phyloP scores from a whole-genome alignment of 2,888 invertebrate species.

The Melieria crassipennis region DNA sequence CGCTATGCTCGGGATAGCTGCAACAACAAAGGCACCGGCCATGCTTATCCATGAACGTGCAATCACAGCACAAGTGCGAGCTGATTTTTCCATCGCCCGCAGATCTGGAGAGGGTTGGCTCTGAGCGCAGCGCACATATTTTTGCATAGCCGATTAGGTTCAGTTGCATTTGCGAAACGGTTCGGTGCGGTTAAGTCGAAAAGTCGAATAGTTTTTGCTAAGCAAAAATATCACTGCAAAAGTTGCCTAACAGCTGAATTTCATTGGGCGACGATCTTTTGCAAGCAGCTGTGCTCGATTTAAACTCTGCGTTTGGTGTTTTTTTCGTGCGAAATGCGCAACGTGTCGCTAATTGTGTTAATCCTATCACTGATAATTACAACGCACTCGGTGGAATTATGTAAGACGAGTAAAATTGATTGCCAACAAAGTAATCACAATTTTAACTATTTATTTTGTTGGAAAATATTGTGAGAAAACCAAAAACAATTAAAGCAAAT shows the following conservation, averaged over 20 bases:
- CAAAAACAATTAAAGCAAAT: no score
- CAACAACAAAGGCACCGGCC: constrained; percentile 17
- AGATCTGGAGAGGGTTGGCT: constrained; percentile 5
- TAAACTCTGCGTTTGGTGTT: no score
- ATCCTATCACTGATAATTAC: constrained; percentile 8
- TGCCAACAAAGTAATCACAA: no score
- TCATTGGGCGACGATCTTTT: no score
- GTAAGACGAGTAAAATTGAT: constrained; percentile 29
- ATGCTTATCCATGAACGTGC: constrained; percentile 1
- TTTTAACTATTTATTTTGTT: no score
- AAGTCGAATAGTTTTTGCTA: background rate
- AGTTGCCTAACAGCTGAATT: no score
- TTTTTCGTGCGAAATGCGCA: no score
- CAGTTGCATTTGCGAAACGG: constrained; percentile 33
- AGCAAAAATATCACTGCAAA: background rate
- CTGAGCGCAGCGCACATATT: constrained; percentile 22
- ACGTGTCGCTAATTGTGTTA: background rate
- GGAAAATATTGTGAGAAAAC: no score
- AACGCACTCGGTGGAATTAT: constrained; percentile 39
- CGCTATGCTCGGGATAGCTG: no score
- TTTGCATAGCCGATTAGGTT: constrained; percentile 26
- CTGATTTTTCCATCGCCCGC: background rate
- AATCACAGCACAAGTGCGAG: no score
- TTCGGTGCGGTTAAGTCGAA: constrained; percentile 15
- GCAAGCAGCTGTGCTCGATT: no score